These are phyloP conservation scores for Triplophysa dalaica DNA, from an alignment of 2,113 vertebrate genomes.

Conservation along the genomic window DNA sequence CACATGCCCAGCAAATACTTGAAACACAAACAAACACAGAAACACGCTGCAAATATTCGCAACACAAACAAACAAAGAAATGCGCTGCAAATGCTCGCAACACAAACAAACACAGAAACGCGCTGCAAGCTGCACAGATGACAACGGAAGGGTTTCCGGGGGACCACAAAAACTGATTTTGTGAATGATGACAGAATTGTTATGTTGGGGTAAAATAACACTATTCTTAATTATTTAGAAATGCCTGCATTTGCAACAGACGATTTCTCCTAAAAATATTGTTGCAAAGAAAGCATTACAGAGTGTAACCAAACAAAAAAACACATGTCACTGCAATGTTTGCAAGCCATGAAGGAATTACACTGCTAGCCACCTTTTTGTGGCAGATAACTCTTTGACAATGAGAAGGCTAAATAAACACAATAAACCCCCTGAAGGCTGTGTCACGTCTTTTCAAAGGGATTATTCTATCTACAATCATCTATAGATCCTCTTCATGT, in stretches of 20 bases:
- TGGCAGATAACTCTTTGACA: conserved; percentile 24
- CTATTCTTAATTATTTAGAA: conserved; percentile 9
- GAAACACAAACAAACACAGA: no score
- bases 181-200: no score
- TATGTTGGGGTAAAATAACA: neutral
- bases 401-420: conserved; percentile 22
- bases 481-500: conserved; percentile 30
- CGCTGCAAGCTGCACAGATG: no score
- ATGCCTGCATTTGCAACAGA: neutral
- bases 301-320: neutral
- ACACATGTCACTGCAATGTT: conserved; percentile 2
- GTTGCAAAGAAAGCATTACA: conserved; percentile 3
- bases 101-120: no score
- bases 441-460: neutral
- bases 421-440: conserved; percentile 15
- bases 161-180: no score
- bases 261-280: neutral
- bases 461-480: conserved; percentile 25
- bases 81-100: no score
- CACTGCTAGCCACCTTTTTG: neutral
- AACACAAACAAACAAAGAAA: no score
- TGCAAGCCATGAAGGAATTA: conserved; percentile 22
- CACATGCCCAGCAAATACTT: no score
- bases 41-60: no score
- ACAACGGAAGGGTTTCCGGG: no score